Base-by-base conservation (phyloP, 1,140 invertebrate genomes). In the Leptinotarsa lineolata region DNA sequence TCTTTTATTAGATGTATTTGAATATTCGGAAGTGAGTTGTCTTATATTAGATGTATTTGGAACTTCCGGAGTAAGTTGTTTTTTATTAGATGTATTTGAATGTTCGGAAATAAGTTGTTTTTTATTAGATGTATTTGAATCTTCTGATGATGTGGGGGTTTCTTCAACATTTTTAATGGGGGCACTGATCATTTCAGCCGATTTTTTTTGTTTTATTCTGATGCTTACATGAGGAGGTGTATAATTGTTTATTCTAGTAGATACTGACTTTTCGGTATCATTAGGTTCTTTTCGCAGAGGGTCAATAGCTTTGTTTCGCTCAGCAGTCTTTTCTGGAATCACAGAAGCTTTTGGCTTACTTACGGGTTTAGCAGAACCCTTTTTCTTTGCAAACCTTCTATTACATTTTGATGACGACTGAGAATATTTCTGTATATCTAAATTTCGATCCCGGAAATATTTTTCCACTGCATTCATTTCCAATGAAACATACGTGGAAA, bases 381-480 rank as follows among this genome's bases (percentile, higher is more conserved):
- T 59, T 70, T 70, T 70, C 21, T n/a, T 48, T 8, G 68, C 68
- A 22, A 70, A 22, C 22, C 22, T 58, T 59, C 30, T 67, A 44
- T 18, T 22, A 12, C 16, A 45, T 44, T 30, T n/a, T n/a, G 22
- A 60, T 18, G 68, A 12, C 4, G 16, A 59, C 48, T 70, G 16
- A 6, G 24, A 21, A 70, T 59, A 59, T 22, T 60, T 39, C n/a
- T 59, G 48, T 4, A 59, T 15, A 59, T 39, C 24, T 30, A 70
- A 30, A 3, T 70, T 70, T 16, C 58, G 48, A n/a, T 15, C 21
- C 30, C 13, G 21, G 16, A 70, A 70, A 60, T 75, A 75, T 6
- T 46, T 18, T 69, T 77, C 74, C 16, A 77, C 74, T 58, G 71
- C 68, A 44, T 61, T 72, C 76, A 75, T 75, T 12, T 65, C 54